A percentile compares a stretch with the other conserved stretches of the same genome.
Conservation (phyloP, 1,140 invertebrate genomes). For the Adelges cooleyi region DNA sequence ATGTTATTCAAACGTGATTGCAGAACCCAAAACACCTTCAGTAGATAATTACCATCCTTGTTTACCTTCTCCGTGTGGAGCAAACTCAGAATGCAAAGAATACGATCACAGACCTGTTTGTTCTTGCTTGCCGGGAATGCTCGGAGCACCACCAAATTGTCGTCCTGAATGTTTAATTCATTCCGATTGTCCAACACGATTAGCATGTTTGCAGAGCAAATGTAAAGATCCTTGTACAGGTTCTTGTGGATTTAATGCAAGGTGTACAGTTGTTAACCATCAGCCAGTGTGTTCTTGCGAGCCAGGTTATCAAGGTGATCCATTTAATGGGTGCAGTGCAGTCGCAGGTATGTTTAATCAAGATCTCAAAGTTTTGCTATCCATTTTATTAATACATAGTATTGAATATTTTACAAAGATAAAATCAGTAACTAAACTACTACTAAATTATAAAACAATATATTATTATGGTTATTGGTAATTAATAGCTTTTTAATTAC, state of each 20-base stretch:
- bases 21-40: conserved; percentile 31
- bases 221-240: conserved; percentile 41
- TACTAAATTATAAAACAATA: too few species aligned
- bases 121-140: conserved; percentile 61
- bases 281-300: conserved; percentile 41
- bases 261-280: conserved; percentile 41
- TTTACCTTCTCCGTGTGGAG: conserved; percentile 67
- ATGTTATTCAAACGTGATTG: too few species aligned
- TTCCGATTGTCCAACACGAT: conserved; percentile 37
- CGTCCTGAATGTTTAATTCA: conserved; percentile 40
- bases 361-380: too few species aligned
- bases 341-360: conserved; percentile 33
- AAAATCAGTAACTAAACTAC: too few species aligned
- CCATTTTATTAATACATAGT: too few species aligned
- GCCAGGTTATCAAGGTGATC: conserved; percentile 42
- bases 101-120: conserved; percentile 59
- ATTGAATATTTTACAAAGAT: too few species aligned
- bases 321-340: conserved; percentile 38
- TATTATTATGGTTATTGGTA: too few species aligned
- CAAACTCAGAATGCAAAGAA: conserved; percentile 63
- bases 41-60: conserved; percentile 49
- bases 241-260: conserved; percentile 41
- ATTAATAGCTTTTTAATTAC: not conserved
- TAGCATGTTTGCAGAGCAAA: conserved; percentile 37
- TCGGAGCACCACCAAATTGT: conserved; percentile 45